phyloP scores from a whole-genome alignment of 2,797 vertebrate species.

The Staurois parvus region DNA sequence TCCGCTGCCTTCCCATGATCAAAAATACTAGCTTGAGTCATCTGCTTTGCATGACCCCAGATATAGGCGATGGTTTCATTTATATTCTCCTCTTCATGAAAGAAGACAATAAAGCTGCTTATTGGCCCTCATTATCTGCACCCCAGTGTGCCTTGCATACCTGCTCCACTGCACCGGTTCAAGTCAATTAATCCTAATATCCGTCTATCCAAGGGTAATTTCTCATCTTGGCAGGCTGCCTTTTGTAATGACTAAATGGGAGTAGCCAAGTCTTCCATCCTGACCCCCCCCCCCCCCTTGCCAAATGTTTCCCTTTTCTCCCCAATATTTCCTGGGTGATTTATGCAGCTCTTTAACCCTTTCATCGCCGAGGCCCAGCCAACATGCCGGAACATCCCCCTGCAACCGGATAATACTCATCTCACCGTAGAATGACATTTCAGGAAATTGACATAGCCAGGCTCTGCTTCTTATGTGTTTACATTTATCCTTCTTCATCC shows the following conservation, averaged over 20 bases:
- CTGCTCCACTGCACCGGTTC: conserved; percentile 91
- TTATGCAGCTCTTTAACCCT: conserved; percentile 43
- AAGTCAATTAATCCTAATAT: conserved; percentile 99
- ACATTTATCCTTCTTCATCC: conserved; percentile 42
- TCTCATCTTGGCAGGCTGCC: conserved; percentile 97
- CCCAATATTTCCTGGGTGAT: conserved; percentile 52
- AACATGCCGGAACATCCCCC: background rate
- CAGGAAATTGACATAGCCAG: conserved; percentile 25
- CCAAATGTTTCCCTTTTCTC: conserved; percentile 64
- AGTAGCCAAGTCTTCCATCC: conserved; percentile 79
- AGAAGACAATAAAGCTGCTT: conserved; percentile 84
- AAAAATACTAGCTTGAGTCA: conserved; percentile 63
- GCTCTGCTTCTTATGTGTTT: conserved; percentile 5
- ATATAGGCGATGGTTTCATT: conserved; percentile 73
- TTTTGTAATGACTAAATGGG: conserved; percentile 89
- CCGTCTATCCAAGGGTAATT: conserved; percentile 89
- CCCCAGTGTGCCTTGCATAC: conserved; percentile 88
- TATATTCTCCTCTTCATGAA: conserved; percentile 80
- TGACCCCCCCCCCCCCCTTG: conserved; percentile 69
- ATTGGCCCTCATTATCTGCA: conserved; percentile 87
- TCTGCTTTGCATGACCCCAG: conserved; percentile 74
- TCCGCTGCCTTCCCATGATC: conserved; percentile 3
- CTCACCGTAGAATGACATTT: conserved; percentile 21
- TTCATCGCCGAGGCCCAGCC: background rate
- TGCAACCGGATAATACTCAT: background rate